These are phyloP conservation scores for Rousettus leschenaultii DNA, from an alignment of 2,113 vertebrate genomes.

Conservation along the genomic window DNA sequence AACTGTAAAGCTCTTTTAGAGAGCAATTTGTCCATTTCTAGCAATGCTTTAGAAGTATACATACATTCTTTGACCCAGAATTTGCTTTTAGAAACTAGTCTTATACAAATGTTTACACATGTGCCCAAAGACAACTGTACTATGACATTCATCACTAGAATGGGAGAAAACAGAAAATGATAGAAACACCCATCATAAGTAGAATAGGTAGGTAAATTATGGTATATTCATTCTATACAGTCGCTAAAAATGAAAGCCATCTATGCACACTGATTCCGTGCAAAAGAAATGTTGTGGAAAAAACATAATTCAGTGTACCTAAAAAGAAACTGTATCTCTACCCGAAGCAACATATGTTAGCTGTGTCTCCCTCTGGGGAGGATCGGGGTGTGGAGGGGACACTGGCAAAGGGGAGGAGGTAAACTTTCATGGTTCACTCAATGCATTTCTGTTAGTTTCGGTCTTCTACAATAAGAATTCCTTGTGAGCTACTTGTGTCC, in stretches of 20 bases:
- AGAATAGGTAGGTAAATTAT: background rate
- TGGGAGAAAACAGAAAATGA: background rate
- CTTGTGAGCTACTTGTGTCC: background rate
- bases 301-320: background rate
- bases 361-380: background rate
- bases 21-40: background rate
- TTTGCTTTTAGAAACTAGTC: background rate
- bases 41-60: background rate
- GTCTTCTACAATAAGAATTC: background rate
- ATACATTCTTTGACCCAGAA: background rate
- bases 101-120: background rate
- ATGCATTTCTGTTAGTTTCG: background rate
- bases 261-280: background rate
- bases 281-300: background rate
- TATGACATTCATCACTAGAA: background rate
- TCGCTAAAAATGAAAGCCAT: background rate
- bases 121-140: background rate
- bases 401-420: background rate
- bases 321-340: background rate
- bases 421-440: background rate
- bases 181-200: no score
- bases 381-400: background rate
- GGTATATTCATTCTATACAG: background rate
- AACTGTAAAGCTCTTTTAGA: background rate
- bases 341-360: background rate